A percentile compares a stretch with the other conserved stretches of the same genome.
Conservation (phyloP, 2,113 vertebrate species). For the Micronycteris hirsuta region DNA sequence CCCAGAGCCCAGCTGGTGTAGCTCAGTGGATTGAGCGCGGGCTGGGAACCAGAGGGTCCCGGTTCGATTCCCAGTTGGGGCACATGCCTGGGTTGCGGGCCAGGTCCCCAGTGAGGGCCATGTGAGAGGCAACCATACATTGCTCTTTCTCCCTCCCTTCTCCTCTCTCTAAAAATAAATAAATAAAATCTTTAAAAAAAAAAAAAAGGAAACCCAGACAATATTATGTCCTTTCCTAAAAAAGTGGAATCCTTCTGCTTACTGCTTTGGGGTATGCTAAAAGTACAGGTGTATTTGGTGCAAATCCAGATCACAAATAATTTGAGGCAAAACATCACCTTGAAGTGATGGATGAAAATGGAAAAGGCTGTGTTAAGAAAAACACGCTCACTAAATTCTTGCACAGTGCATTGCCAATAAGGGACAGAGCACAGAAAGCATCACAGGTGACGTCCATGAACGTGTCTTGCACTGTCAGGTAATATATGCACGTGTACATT, state of each 20-base stretch:
- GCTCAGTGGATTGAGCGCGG: no score
- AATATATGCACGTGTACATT: neutral
- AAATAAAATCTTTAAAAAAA: no score
- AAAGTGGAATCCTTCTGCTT: neutral
- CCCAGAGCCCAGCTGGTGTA: no score
- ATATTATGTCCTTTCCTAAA: neutral
- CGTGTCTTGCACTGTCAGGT: neutral
- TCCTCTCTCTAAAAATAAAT: no score
- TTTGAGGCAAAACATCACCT: neutral
- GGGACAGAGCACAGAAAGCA: neutral
- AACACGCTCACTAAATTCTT: neutral
- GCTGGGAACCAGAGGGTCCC: no score
- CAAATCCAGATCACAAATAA: neutral
- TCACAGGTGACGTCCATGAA: neutral
- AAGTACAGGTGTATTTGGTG: neutral
- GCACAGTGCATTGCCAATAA: neutral
- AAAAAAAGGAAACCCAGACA: neutral
- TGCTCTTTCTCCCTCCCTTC: no score
- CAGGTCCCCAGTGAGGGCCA: no score
- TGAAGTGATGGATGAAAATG: neutral
- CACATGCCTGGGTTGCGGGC: no score
- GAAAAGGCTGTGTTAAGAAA: neutral
- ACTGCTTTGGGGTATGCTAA: neutral
- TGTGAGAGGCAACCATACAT: no score
- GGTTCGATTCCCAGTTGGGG: no score